Evolutionary conservation across 2,888 invertebrate genomes (phyloP).

Genomic region (Trachelus stipa): DNA sequence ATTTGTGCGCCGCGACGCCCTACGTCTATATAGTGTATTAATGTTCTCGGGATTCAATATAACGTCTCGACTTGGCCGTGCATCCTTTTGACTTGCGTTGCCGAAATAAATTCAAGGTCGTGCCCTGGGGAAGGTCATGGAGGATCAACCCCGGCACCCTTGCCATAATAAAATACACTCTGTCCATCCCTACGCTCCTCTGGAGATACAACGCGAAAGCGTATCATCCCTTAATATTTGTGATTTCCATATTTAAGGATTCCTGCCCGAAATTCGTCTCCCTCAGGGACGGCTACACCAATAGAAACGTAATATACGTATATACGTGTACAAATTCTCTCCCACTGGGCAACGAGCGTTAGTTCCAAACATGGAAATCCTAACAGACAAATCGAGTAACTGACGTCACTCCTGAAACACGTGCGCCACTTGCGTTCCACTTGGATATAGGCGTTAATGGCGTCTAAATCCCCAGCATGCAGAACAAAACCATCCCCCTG

Average conservation of each 20-base stretch:
- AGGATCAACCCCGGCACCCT: neutral
- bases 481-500: neutral
- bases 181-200: neutral
- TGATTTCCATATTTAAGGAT: neutral
- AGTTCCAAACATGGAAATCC: conserved; percentile 26
- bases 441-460: conserved; percentile 27
- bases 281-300: neutral
- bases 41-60: neutral
- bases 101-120: neutral
- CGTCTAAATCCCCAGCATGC: conserved; percentile 6
- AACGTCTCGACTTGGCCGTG: neutral
- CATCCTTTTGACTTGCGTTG: neutral
- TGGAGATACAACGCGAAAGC: neutral
- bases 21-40: neutral
- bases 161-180: neutral
- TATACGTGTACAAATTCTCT: neutral
- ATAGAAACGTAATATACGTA: neutral
- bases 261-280: neutral
- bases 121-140: neutral
- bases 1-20: neutral
- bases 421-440: conserved; percentile 38
- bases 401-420: conserved; percentile 44
- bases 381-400: conserved; percentile 11
- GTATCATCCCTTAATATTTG: neutral
- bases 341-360: conserved; percentile 17